Evolutionary conservation across 1,140 invertebrate species (phyloP).

Genomic region (Lucilia sericata): DNA sequence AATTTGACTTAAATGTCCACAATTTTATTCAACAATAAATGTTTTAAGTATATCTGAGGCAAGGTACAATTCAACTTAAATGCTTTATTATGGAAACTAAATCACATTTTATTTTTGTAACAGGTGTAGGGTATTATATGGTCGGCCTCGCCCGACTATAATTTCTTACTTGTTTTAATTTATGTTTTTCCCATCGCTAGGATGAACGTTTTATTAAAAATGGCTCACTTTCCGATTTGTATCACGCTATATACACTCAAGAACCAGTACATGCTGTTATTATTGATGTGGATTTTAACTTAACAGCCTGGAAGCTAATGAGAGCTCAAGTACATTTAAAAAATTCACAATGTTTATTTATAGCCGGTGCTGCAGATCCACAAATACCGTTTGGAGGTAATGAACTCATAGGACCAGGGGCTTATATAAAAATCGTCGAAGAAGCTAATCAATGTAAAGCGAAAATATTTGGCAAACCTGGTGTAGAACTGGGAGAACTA

Average conservation of each 20-base stretch:
- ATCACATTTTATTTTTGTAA: no score
- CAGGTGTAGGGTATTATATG: no score
- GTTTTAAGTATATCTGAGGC: no score
- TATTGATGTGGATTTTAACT: slow-evolving; percentile 68
- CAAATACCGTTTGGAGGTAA: slow-evolving; percentile 66
- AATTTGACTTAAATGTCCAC: no score
- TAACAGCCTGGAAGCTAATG: slow-evolving; percentile 67
- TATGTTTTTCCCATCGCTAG: not conserved
- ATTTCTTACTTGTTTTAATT: no score
- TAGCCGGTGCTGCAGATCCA: slow-evolving; percentile 68
- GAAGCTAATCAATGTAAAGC: slow-evolving; percentile 68
- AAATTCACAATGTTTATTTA: slow-evolving; percentile 66
- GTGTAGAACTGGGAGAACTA: slow-evolving; percentile 67
- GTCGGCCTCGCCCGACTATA: no score
- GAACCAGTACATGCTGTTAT: slow-evolving; percentile 68
- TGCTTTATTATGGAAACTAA: no score
- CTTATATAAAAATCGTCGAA: slow-evolving; percentile 70
- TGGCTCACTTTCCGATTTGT: slow-evolving; percentile 59
- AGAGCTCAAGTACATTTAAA: slow-evolving; percentile 65
- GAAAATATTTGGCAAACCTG: slow-evolving; percentile 71
- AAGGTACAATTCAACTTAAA: no score
- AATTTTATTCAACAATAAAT: no score
- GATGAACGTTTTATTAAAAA: slow-evolving; percentile 30
- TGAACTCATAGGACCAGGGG: slow-evolving; percentile 68
- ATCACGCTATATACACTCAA: slow-evolving; percentile 61